Evolutionary conservation across 2,888 invertebrate genomes (phyloP).

Genomic region (Nycteola revayana): DNA sequence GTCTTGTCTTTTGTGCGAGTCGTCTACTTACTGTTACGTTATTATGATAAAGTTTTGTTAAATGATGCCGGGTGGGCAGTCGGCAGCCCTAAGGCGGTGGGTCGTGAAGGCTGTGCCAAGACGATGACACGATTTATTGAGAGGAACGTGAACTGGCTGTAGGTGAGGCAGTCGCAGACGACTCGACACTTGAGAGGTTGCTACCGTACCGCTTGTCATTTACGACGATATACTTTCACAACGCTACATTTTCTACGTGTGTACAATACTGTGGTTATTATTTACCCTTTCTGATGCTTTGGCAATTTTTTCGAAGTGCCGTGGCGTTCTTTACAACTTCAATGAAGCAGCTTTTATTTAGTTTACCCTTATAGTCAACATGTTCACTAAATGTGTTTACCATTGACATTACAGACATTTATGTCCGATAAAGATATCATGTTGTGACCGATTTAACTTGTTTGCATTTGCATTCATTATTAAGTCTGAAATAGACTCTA

Average conservation of each 20-base stretch:
- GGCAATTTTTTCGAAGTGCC: not conserved
- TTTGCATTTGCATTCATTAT: slow-evolving; percentile 45
- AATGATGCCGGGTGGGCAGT: slow-evolving; percentile 10
- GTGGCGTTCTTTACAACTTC: too few species aligned
- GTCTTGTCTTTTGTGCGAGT: slow-evolving; percentile 57
- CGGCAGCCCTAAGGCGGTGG: slow-evolving; percentile 23
- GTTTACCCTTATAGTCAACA: too few species aligned
- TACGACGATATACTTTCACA: slow-evolving; percentile 5
- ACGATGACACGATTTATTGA: slow-evolving; percentile 36
- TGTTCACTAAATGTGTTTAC: slow-evolving; percentile 3
- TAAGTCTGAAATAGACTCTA: slow-evolving; percentile 38
- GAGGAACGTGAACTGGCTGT: slow-evolving; percentile 20
- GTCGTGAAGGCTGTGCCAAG: slow-evolving; percentile 25
- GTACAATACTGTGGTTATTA: not conserved
- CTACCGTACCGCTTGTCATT: slow-evolving; percentile 8
- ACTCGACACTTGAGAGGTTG: slow-evolving; percentile 13
- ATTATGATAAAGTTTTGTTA: slow-evolving; percentile 28
- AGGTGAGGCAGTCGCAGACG: slow-evolving; percentile 19
- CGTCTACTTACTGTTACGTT: slow-evolving; percentile 32
- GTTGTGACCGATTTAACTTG: slow-evolving; percentile 30
- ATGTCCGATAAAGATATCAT: slow-evolving; percentile 28
- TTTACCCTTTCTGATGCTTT: not conserved
- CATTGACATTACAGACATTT: slow-evolving; percentile 15
- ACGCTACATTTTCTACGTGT: slow-evolving; percentile 3
- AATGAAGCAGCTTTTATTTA: slow-evolving; percentile 1